Conservation (phyloP, 64 coral and sea anemone genomes). For the Stylophora pistillata region DNA sequence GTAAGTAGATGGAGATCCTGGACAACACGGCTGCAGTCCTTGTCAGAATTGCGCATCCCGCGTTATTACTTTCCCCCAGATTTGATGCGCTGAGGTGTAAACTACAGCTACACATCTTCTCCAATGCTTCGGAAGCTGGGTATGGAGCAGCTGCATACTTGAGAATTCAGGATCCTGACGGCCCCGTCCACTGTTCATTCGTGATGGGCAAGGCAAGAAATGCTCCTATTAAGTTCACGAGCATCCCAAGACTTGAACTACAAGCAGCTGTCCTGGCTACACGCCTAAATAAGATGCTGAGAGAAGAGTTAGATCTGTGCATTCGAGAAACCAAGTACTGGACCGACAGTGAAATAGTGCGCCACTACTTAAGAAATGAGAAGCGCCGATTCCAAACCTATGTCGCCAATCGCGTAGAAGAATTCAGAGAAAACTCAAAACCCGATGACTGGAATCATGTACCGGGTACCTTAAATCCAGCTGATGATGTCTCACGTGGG, state of each 20-base stretch:
- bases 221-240: neutral
- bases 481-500: conserved; percentile 42
- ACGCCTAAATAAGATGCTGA: conserved; percentile 49
- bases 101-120: conserved; percentile 27
- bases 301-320: conserved; percentile 34
- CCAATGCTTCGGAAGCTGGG: conserved; percentile 36
- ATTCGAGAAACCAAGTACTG: conserved; percentile 36
- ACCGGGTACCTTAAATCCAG: conserved; percentile 18
- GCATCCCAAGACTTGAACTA: conserved; percentile 42
- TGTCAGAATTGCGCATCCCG: conserved; percentile 25
- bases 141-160: conserved; percentile 1
- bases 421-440: conserved; percentile 40
- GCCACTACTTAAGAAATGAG: conserved; percentile 58
- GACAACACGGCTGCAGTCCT: neutral
- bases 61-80: conserved; percentile 11
- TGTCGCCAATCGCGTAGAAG: conserved; percentile 40
- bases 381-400: conserved; percentile 52
- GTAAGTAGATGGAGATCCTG: conserved; percentile 20
- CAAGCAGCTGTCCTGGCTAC: conserved; percentile 42
- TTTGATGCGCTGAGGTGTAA: neutral
- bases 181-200: no score
- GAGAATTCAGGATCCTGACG: neutral
- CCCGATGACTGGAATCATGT: conserved; percentile 57
- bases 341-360: conserved; percentile 43
- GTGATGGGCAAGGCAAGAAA: no score